A percentile compares a stretch with the other conserved stretches of the same genome.
These are phyloP conservation scores for Dendrocincla tyrannina DNA, from an alignment of 2,797 vertebrate genomes.

Conservation along the genomic window DNA sequence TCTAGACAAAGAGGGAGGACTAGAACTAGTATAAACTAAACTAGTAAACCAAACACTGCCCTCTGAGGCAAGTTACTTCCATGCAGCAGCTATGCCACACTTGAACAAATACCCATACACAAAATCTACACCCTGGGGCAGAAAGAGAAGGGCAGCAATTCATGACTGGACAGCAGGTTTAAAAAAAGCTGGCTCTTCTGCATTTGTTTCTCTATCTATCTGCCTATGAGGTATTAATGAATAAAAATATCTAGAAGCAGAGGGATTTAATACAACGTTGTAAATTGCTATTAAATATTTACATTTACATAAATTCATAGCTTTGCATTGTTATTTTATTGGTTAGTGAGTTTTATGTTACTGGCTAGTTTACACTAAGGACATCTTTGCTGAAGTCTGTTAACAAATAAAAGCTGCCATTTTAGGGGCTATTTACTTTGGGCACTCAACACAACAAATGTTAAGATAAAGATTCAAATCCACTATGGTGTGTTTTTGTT, in stretches of 20 bases:
- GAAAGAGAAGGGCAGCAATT: neutral
- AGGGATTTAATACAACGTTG: neutral
- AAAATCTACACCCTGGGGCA: neutral
- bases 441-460: neutral
- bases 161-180: neutral
- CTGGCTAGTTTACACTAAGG: neutral
- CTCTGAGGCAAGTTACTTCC: neutral
- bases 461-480: neutral
- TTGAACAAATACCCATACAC: neutral
- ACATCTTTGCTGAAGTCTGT: neutral
- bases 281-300: neutral
- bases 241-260: neutral
- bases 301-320: neutral
- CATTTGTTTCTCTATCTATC: neutral
- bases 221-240: neutral
- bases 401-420: neutral
- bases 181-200: neutral
- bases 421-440: neutral
- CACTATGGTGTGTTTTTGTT: neutral
- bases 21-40: neutral
- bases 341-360: neutral
- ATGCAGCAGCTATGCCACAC: neutral
- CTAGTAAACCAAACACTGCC: neutral
- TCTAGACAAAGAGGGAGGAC: neutral
- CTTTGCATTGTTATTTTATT: neutral